Percentiles rank a stretch among this genome's conserved stretches.
phyloP scores from a whole-genome alignment of 2,797 vertebrate genomes.

The Pristis pectinata region DNA sequence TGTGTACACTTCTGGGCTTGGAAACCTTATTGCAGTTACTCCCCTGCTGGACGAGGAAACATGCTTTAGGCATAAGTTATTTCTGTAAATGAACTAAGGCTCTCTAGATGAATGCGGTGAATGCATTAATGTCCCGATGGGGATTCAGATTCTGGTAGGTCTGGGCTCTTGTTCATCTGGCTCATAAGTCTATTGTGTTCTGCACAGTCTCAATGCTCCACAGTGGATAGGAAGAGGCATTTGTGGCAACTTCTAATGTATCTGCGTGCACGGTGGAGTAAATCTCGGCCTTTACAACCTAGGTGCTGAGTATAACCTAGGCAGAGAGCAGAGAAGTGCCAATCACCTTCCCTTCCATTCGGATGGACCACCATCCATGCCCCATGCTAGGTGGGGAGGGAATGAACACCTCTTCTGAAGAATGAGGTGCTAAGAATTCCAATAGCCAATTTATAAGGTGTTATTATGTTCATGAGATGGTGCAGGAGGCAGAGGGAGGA shows the following conservation, averaged over 20 bases:
- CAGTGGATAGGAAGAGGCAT: not conserved
- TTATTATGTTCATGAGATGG: too few relatives aligned
- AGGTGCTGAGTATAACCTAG: not conserved
- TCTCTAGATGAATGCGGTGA: not conserved
- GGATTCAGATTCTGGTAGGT: not conserved
- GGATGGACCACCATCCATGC: accelerated
- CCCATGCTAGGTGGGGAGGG: not conserved
- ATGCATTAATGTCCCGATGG: too few relatives aligned
- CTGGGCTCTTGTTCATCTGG: not conserved
- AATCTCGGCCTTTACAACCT: not conserved
- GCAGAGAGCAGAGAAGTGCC: not conserved
- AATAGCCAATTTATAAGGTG: not conserved
- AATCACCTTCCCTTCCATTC: not conserved
- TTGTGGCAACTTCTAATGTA: not conserved
- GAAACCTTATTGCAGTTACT: not conserved
- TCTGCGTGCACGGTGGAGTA: not conserved
- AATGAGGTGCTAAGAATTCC: not conserved
- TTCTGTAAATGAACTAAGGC: not conserved
- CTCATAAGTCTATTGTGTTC: not conserved
- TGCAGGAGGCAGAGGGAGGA: too few relatives aligned
- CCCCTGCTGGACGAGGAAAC: not conserved
- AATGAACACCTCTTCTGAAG: not conserved
- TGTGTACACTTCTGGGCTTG: not conserved
- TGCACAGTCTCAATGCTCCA: not conserved
- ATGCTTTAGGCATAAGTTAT: not conserved